Conservation (phyloP, 1,140 invertebrate species). For the Drosophila murphyi region DNA sequence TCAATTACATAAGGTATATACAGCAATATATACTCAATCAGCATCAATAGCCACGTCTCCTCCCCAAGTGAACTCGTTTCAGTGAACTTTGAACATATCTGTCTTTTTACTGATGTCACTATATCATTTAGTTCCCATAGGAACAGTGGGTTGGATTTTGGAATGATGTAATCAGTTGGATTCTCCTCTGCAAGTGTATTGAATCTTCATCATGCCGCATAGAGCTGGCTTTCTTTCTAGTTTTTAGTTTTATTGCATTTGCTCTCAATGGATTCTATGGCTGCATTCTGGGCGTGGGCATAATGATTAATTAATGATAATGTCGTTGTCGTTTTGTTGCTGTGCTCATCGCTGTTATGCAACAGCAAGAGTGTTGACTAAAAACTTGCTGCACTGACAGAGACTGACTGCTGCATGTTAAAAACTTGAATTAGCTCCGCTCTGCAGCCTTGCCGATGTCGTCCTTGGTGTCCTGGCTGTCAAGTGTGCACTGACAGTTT, state of each 20-base stretch:
- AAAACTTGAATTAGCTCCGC: slow-evolving; percentile 40
- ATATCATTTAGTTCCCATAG: no score
- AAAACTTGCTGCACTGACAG: slow-evolving; percentile 20
- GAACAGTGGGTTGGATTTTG: no score
- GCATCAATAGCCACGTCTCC: no score
- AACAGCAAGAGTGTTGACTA: slow-evolving; percentile 22
- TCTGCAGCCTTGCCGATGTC: not conserved
- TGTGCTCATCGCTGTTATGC: slow-evolving; percentile 36
- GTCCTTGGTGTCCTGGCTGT: slow-evolving; percentile 20
- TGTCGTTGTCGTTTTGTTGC: slow-evolving; percentile 39
- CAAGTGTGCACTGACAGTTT: slow-evolving; percentile 39
- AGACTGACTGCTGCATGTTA: slow-evolving; percentile 31
- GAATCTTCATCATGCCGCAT: no score
- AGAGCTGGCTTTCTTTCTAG: not conserved
- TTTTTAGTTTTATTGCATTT: slow-evolving; percentile 21
- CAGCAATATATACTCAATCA: no score
- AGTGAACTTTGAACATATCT: no score
- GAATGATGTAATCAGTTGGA: no score
- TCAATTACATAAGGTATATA: no score
- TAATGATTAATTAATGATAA: slow-evolving; percentile 64
- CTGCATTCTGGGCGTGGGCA: slow-evolving; percentile 42
- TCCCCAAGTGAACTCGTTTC: no score
- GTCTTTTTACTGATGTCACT: no score
- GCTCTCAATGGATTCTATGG: slow-evolving; percentile 51
- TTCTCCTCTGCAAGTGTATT: no score